phyloP scores from a whole-genome alignment of 2,113 vertebrate genomes.

The Cyprinodon variegatus region DNA sequence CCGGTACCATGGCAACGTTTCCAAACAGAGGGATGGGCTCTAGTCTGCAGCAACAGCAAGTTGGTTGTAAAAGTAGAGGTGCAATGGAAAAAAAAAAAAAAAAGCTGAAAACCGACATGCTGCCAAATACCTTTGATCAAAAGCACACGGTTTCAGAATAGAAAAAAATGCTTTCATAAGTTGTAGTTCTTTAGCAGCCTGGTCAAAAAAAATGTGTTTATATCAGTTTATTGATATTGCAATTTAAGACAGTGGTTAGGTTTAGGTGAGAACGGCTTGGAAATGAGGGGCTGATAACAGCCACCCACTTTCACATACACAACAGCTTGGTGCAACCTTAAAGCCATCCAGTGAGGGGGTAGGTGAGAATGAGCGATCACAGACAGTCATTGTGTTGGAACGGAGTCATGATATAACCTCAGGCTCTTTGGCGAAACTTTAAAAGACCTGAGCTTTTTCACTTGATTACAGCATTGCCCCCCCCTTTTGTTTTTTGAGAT shows the following conservation, averaged over 20 bases:
- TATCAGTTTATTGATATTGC: too few species aligned
- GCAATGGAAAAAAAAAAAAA: slow-evolving; percentile 1
- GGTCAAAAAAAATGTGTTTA: slow-evolving; percentile 16
- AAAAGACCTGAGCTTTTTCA: slow-evolving; percentile 57
- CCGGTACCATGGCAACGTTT: slow-evolving; percentile 65
- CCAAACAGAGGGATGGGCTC: slow-evolving; percentile 69
- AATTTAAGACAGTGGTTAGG: neutral
- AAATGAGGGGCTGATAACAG: slow-evolving; percentile 51
- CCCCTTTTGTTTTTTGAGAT: slow-evolving; percentile 44
- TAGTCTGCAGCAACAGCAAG: slow-evolving; percentile 70
- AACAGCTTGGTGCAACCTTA: slow-evolving; percentile 22
- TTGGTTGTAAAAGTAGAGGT: slow-evolving; percentile 69
- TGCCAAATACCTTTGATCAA: slow-evolving; percentile 68
- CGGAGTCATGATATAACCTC: slow-evolving; percentile 63
- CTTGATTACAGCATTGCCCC: too few species aligned
- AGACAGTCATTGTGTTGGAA: slow-evolving; percentile 70
- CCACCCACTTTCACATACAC: slow-evolving; percentile 24
- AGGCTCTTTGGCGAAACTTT: slow-evolving; percentile 65
- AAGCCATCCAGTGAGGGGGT: slow-evolving; percentile 58
- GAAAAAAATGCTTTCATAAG: slow-evolving; percentile 52
- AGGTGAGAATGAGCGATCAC: slow-evolving; percentile 67
- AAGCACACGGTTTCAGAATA: slow-evolving; percentile 34
- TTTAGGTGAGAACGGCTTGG: slow-evolving; percentile 44
- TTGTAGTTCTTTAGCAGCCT: slow-evolving; percentile 12
- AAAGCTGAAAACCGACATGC: slow-evolving; percentile 34